phyloP scores from a whole-genome alignment of 35 echinoderm and acorn worm species.

The Lytechinus variegatus region DNA sequence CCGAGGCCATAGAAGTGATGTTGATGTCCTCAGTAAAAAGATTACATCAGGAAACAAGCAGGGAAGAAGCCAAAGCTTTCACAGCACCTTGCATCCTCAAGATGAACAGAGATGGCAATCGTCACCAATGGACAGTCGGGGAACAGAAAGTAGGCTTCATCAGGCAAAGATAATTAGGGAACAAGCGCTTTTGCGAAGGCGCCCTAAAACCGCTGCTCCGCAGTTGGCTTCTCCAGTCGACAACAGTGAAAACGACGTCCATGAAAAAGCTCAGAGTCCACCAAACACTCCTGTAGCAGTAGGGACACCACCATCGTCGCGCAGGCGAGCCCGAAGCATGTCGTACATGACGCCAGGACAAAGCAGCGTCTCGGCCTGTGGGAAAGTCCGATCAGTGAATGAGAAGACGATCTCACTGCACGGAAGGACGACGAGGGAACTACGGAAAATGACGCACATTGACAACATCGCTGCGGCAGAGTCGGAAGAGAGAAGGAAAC shows the following conservation, averaged over 20 bases:
- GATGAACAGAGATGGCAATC: background rate
- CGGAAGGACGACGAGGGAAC: constrained; percentile 5
- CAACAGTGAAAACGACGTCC: background rate
- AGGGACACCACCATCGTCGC: constrained; percentile 17
- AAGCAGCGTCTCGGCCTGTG: background rate
- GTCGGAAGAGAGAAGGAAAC: background rate
- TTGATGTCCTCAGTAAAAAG: background rate
- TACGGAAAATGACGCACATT: background rate
- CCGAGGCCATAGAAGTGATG: background rate
- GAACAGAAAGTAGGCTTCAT: background rate
- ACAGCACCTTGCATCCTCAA: background rate
- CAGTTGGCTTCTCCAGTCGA: background rate
- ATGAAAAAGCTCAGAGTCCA: background rate
- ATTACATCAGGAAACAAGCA: background rate
- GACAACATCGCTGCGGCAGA: constrained; percentile 19
- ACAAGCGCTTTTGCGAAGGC: background rate
- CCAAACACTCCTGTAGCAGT: background rate
- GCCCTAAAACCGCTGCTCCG: background rate
- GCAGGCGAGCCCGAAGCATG: background rate
- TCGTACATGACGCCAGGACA: constrained; percentile 4
- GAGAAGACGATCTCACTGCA: constrained; percentile 26
- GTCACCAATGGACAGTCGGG: background rate
- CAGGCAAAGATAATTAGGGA: background rate
- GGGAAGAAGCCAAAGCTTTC: background rate
- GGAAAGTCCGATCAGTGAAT: constrained; percentile 36